Base-by-base conservation (phyloP, 2,888 invertebrate species). In the Heteropelma amictum region DNA sequence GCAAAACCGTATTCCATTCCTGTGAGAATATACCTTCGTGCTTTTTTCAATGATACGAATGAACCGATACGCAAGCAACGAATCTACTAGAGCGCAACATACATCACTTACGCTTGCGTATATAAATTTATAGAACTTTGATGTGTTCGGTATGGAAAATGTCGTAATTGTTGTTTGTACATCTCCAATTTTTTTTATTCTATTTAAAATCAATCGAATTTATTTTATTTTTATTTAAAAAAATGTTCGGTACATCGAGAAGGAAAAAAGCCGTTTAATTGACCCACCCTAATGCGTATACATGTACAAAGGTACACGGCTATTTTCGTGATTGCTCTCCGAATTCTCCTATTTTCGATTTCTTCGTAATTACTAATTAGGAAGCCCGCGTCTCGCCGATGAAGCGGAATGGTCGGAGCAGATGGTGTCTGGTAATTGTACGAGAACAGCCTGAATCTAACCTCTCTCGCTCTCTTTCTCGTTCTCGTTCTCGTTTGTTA, bases 341-440 rank as follows among this genome's bases (percentile, higher is more conserved):
- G 61, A 74, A 76, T 77, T 76, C 74, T 77, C 82, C 79, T 80
- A 81, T 81, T 81, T 81, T 79, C 78, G 79, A 81, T 82, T 81
- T 80, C 79, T 78, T 80, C 78, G 79, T 81, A 81, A 82, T 83
- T 80, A 81, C 79, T 82, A 81, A 82, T 82, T 83, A 83, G 79
- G n/a, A 80, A 75, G 77, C 75, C 73, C 77, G 80, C 79, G 78
- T 81, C 79, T 81, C 77, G 72, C 77, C 78, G 77, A 78, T 79
- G 70, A 81, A 78, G 76, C 78, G 72, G 79, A 81, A 79, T 77
- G 75, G 79, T 72, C 73, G 76, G 77, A 81, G 79, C 79, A 76
- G 80, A 80, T 79, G 82, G 80, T 77, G 40, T 77, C 76, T 79
- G 77, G 79, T 81, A 83, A 82, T 83, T 81, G 82, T 79, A 79